Conservation (phyloP, 2,888 invertebrate genomes). For the Crioceris asparagi region DNA sequence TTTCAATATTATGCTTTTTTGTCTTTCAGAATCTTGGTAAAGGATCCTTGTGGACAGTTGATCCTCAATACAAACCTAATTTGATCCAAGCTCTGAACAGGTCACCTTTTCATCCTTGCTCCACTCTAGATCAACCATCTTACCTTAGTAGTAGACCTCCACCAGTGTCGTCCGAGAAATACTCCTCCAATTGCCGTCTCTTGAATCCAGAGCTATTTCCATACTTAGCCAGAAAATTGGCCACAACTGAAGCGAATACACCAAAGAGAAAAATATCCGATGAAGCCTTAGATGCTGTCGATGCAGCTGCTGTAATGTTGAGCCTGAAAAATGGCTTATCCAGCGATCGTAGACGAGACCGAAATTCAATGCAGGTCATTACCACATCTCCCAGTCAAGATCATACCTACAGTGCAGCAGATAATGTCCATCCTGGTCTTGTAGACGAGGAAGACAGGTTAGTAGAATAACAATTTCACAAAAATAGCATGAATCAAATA, state of each 20-base stretch:
- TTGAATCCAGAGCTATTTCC: slow-evolving; percentile 76
- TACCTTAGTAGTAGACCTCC: slow-evolving; percentile 20
- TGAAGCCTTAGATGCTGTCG: slow-evolving; percentile 62
- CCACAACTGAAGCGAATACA: slow-evolving; percentile 38
- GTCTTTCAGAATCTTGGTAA: slow-evolving; percentile 74
- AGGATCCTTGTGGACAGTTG: slow-evolving; percentile 93
- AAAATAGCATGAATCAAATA: neutral
- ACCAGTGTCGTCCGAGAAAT: slow-evolving; percentile 1
- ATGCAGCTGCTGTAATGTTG: slow-evolving; percentile 78
- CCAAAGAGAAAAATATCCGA: slow-evolving; percentile 21
- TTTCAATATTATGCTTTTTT: slow-evolving; percentile 8
- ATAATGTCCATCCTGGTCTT: slow-evolving; percentile 41
- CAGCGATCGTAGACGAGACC: slow-evolving; percentile 20
- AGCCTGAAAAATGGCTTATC: slow-evolving; percentile 72
- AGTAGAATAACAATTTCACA: no score
- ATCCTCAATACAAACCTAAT: slow-evolving; percentile 83
- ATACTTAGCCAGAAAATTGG: slow-evolving; percentile 62
- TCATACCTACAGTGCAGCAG: slow-evolving; percentile 77
- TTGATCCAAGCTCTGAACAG: slow-evolving; percentile 80
- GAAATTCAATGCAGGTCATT: slow-evolving; percentile 47
- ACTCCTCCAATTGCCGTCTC: slow-evolving; percentile 32
- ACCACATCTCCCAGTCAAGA: slow-evolving; percentile 86
- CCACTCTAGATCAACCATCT: slow-evolving; percentile 39
- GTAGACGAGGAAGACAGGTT: slow-evolving; percentile 45
- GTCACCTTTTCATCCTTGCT: slow-evolving; percentile 69